These are phyloP conservation scores for Crotalus helleri DNA, from an alignment of 2,113 vertebrate species.

Conservation along the genomic window DNA sequence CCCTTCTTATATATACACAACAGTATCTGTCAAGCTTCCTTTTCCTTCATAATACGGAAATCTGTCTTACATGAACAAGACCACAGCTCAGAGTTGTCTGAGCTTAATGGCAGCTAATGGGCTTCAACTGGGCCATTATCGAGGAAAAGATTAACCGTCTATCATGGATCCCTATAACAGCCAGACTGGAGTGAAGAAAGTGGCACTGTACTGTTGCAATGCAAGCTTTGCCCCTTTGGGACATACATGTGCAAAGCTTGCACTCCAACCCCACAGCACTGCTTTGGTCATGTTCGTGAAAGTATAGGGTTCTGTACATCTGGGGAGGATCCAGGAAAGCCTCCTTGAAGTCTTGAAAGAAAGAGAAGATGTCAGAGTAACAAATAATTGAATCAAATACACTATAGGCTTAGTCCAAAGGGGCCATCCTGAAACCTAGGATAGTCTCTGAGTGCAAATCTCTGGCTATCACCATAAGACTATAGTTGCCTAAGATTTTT, in stretches of 20 bases:
- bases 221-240: neutral
- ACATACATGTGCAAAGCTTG: neutral
- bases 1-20: neutral
- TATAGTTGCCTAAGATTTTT: neutral
- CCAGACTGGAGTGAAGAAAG: neutral
- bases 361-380: neutral
- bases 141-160: neutral
- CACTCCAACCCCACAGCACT: neutral
- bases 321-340: neutral
- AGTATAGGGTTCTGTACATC: neutral
- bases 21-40: neutral
- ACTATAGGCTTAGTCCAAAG: neutral
- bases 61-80: neutral
- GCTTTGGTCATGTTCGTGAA: neutral
- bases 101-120: neutral
- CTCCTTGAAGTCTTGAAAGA: neutral
- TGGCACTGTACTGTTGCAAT: neutral
- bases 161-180: too few species aligned
- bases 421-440: neutral
- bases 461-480: neutral
- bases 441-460: neutral
- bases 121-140: neutral
- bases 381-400: neutral
- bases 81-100: neutral
- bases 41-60: neutral